phyloP scores from a whole-genome alignment of 2,797 vertebrate species.

The Sebastes minor region DNA sequence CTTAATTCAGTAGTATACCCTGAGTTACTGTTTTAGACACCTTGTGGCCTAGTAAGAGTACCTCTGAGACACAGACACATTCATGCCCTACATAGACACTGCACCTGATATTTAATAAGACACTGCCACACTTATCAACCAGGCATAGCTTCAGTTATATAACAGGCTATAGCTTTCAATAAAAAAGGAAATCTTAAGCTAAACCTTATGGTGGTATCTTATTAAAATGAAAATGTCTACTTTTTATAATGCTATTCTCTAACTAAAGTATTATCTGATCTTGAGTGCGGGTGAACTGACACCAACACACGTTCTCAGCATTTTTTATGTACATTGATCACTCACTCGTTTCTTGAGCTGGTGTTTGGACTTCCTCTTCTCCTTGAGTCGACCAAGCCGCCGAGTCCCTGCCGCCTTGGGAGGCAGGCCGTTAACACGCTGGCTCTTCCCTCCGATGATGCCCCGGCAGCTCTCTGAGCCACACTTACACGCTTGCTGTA shows the following conservation, averaged over 20 bases:
- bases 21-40: constrained; percentile 46
- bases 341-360: constrained; percentile 96
- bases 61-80: constrained; percentile 51
- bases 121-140: neutral
- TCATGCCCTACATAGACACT: constrained; percentile 57
- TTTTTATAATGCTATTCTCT: neutral
- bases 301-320: neutral
- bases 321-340: constrained; percentile 53
- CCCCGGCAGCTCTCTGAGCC: constrained; percentile 94
- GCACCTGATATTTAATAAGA: constrained; percentile 38
- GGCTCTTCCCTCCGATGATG: constrained; percentile 95
- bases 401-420: constrained; percentile 85
- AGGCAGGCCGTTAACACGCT: constrained; percentile 91
- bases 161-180: neutral
- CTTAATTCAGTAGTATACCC: constrained; percentile 10
- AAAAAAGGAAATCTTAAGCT: neutral
- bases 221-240: neutral
- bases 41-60: constrained; percentile 40
- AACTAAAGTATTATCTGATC: neutral
- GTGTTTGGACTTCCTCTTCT: constrained; percentile 98
- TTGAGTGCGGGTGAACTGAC: neutral
- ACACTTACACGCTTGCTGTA: constrained; percentile 94
- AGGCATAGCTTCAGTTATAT: neutral
- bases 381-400: constrained; percentile 91
- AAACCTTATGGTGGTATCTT: neutral